phyloP scores from a whole-genome alignment of 2,888 invertebrate genomes.

The Chloroclystis v-ata region DNA sequence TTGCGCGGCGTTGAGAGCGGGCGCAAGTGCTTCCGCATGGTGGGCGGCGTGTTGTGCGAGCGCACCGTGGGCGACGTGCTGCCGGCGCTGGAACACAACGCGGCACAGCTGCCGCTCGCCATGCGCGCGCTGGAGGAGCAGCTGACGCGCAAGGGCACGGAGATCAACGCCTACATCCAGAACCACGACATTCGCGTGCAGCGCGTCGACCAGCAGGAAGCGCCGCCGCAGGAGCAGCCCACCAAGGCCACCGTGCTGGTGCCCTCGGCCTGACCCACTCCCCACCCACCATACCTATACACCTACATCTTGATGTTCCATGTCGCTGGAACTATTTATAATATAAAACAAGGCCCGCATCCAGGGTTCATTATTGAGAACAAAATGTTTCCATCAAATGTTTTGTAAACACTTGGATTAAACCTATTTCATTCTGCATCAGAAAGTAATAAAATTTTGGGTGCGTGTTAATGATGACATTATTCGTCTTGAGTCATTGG shows the following conservation, averaged over 20 bases:
- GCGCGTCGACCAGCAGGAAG: slow-evolving; percentile 40
- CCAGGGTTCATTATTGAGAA: no score
- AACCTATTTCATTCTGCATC: no score
- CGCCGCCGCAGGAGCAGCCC: slow-evolving; percentile 39
- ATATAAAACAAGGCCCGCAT: no score
- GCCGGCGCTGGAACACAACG: slow-evolving; percentile 88
- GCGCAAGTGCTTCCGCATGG: slow-evolving; percentile 94
- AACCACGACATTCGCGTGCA: slow-evolving; percentile 92
- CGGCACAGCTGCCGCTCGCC: slow-evolving; percentile 88
- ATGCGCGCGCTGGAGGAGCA: slow-evolving; percentile 88
- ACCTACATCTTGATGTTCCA: background rate
- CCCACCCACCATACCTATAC: background rate
- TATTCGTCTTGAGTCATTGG: no score
- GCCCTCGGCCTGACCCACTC: slow-evolving; percentile 48
- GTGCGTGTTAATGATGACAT: no score
- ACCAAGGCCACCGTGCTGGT: slow-evolving; percentile 78
- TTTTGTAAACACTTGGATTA: no score
- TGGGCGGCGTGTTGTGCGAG: slow-evolving; percentile 96
- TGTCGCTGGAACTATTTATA: no score
- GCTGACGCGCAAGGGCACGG: slow-evolving; percentile 89
- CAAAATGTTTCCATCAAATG: no score
- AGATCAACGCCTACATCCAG: slow-evolving; percentile 95
- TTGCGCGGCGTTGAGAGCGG: slow-evolving; percentile 89
- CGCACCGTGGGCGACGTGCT: slow-evolving; percentile 93
- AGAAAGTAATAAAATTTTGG: no score